Percentiles rank a stretch among this genome's conserved stretches.
These are phyloP conservation scores for Paelopatides confundens DNA, from an alignment of 53 echinoderm and acorn worm genomes.

Conservation along the genomic window DNA sequence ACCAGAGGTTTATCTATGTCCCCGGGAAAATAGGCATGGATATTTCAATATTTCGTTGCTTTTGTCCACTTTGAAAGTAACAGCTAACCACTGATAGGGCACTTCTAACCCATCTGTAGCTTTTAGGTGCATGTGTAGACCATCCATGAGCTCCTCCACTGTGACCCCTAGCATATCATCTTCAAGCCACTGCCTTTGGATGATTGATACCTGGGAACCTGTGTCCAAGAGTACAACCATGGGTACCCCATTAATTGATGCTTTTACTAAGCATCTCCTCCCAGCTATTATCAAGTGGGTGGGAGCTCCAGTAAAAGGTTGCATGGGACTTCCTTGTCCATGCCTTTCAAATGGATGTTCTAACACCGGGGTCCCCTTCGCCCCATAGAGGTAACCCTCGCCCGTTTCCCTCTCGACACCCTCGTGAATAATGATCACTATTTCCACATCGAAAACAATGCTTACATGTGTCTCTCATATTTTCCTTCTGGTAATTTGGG, in stretches of 20 bases:
- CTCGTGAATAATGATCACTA: neutral
- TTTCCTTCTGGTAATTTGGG: neutral
- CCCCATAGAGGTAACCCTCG: slow-evolving; percentile 31
- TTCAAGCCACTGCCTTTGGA: neutral
- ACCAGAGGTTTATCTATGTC: too few relatives aligned
- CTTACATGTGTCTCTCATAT: neutral
- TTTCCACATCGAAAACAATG: slow-evolving; percentile 27
- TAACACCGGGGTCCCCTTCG: neutral
- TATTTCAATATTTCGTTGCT: too few relatives aligned
- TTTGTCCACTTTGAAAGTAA: too few relatives aligned
- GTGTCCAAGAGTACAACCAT: slow-evolving; percentile 5
- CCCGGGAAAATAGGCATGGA: too few relatives aligned
- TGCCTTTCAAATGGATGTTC: neutral
- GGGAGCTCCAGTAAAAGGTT: neutral
- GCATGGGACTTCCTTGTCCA: neutral
- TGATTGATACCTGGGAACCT: slow-evolving; percentile 8
- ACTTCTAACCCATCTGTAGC: slow-evolving; percentile 6
- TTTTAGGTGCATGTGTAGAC: neutral
- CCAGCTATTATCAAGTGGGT: neutral
- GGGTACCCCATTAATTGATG: neutral
- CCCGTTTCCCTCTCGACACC: slow-evolving; percentile 3
- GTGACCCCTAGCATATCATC: neutral
- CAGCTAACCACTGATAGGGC: too few relatives aligned
- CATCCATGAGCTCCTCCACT: slow-evolving; percentile 19
- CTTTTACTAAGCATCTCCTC: neutral